Conservation (phyloP, 2,797 vertebrate genomes). For the Clarias laeviceps region DNA sequence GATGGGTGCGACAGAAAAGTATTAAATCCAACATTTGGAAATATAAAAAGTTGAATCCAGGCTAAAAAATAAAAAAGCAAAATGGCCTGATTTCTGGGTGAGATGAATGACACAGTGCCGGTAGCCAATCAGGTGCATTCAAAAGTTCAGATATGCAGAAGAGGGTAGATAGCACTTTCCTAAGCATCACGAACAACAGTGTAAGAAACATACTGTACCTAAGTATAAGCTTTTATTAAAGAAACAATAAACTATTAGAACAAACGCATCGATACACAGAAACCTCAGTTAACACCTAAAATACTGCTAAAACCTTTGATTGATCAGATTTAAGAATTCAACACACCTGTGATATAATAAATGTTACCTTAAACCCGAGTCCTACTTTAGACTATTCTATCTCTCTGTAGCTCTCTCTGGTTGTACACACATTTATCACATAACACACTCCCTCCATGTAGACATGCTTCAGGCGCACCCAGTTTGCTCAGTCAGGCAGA, state of each 20-base stretch:
- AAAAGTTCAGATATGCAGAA: neutral
- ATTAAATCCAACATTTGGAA: neutral
- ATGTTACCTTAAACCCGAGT: neutral
- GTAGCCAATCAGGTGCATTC: neutral
- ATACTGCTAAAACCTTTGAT: neutral
- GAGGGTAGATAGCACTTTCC: neutral
- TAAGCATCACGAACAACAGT: neutral
- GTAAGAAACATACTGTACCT: neutral
- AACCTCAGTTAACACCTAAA: neutral
- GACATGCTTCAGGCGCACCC: conserved; percentile 46
- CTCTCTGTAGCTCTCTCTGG: neutral
- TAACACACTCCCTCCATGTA: conserved; percentile 1
- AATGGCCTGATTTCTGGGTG: neutral
- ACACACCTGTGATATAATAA: neutral
- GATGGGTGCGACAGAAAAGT: neutral
- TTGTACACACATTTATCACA: conserved; percentile 22
- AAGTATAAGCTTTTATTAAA: neutral
- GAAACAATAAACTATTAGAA: neutral
- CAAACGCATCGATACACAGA: too few relatives aligned
- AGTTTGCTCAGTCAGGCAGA: conserved; percentile 57
- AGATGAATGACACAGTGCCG: neutral
- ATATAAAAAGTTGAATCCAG: neutral
- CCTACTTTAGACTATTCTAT: neutral
- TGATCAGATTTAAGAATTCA: neutral
- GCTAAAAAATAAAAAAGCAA: neutral